These are phyloP conservation scores for Gymnoscopelus braueri DNA, from an alignment of 2,797 vertebrate species.

Conservation along the genomic window DNA sequence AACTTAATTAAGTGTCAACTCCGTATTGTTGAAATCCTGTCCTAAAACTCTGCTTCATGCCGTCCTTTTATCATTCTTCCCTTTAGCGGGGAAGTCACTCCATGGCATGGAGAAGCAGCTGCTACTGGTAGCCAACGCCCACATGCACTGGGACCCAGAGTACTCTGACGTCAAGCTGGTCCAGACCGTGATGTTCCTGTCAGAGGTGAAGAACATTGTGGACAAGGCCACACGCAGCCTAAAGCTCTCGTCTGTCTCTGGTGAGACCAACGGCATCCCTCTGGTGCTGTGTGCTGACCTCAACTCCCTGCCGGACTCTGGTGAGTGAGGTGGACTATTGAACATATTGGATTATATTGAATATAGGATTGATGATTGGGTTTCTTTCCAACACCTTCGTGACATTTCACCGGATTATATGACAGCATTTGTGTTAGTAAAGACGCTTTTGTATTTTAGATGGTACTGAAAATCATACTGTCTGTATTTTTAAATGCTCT, in stretches of 20 bases:
- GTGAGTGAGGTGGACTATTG: constrained; percentile 73
- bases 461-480: no score
- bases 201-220: constrained; percentile 97
- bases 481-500: no score
- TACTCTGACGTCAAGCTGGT: constrained; percentile 98
- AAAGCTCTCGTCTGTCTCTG: constrained; percentile 87
- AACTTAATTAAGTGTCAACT: neutral
- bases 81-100: constrained; percentile 90
- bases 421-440: no score
- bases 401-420: no score
- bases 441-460: no score
- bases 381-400: no score
- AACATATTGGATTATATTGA: neutral
- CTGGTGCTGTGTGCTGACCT: constrained; percentile 97
- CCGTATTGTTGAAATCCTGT: neutral
- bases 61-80: constrained; percentile 15
- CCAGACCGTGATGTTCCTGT: constrained; percentile 99
- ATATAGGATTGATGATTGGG: no score
- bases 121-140: constrained; percentile 94
- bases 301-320: constrained; percentile 97
- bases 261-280: constrained; percentile 93
- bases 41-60: neutral
- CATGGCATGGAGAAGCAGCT: constrained; percentile 95
- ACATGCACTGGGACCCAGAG: constrained; percentile 99
- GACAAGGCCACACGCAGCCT: constrained; percentile 95